phyloP scores from a whole-genome alignment of 2,113 vertebrate genomes.

The Ivindomyrus marchei region DNA sequence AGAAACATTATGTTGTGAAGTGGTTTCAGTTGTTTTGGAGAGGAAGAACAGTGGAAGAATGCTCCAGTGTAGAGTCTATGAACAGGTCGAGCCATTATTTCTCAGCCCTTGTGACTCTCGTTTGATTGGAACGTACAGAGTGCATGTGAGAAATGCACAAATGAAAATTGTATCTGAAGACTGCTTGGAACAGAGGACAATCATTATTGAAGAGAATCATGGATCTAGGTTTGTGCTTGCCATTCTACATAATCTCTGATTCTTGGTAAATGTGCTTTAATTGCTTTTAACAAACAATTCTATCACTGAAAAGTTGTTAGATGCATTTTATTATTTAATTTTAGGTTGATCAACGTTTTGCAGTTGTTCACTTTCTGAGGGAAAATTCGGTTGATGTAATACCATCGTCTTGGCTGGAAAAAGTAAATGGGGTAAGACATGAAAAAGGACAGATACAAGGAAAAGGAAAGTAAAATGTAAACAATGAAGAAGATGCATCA shows the following conservation, averaged over 20 bases:
- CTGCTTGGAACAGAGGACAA: background rate
- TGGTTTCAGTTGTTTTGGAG: background rate
- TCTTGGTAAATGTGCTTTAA: background rate
- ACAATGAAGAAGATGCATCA: too few species aligned
- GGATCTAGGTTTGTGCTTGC: background rate
- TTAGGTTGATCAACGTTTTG: too few species aligned
- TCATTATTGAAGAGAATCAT: background rate
- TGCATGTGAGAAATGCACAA: background rate
- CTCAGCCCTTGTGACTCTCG: background rate
- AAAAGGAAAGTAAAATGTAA: too few species aligned
- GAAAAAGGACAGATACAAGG: background rate
- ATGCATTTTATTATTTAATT: too few species aligned
- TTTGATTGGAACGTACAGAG: background rate
- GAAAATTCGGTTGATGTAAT: background rate
- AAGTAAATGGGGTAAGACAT: background rate
- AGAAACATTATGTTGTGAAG: background rate
- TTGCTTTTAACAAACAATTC: background rate
- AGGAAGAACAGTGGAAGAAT: background rate
- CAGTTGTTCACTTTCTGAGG: background rate
- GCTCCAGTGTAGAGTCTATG: background rate
- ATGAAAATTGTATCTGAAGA: background rate
- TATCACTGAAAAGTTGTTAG: too few species aligned
- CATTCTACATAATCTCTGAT: background rate
- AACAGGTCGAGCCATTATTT: background rate
- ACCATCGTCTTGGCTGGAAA: background rate